Evolutionary conservation across 2,113 vertebrate species (phyloP).

Genomic region (Pedetes capensis): DNA sequence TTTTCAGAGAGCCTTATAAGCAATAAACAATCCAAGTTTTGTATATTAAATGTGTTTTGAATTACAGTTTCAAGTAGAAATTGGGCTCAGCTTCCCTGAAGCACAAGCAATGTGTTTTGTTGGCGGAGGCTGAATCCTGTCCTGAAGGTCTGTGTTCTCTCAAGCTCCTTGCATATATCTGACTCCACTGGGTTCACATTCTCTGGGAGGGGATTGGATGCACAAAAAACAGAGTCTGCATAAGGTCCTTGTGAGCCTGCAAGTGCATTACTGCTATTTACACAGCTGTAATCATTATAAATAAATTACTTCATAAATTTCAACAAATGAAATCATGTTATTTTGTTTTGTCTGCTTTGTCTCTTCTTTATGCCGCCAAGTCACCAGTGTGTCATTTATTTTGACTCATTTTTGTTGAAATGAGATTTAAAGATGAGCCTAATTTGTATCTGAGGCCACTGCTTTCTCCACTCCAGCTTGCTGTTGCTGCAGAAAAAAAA

Average conservation of each 20-base stretch:
- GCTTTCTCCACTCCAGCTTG: background rate
- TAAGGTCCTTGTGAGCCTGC: background rate
- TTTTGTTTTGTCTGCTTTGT: slow-evolving; percentile 70
- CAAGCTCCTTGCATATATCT: background rate
- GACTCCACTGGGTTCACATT: background rate
- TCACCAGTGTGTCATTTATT: slow-evolving; percentile 51
- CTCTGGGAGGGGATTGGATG: background rate
- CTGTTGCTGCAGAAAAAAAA: background rate
- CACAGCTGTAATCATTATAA: slow-evolving; percentile 71
- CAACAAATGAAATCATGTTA: slow-evolving; percentile 72
- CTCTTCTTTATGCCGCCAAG: slow-evolving; percentile 54
- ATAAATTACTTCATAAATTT: slow-evolving; percentile 75
- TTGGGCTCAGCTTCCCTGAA: background rate
- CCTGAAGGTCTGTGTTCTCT: slow-evolving; percentile 39
- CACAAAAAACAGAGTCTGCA: slow-evolving; percentile 40
- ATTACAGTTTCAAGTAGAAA: slow-evolving; percentile 33
- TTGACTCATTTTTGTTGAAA: slow-evolving; percentile 67
- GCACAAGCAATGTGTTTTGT: background rate
- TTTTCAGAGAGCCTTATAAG: slow-evolving; percentile 33
- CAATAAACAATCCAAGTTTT: slow-evolving; percentile 7
- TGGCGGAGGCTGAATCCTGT: background rate
- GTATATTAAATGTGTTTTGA: background rate
- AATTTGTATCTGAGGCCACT: background rate
- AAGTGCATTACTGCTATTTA: slow-evolving; percentile 50
- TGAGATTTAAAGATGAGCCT: slow-evolving; percentile 53